A percentile compares a stretch with the other conserved stretches of the same genome.
Evolutionary conservation across 2,888 invertebrate species (phyloP).

Genomic region (Fragum sueziense): DNA sequence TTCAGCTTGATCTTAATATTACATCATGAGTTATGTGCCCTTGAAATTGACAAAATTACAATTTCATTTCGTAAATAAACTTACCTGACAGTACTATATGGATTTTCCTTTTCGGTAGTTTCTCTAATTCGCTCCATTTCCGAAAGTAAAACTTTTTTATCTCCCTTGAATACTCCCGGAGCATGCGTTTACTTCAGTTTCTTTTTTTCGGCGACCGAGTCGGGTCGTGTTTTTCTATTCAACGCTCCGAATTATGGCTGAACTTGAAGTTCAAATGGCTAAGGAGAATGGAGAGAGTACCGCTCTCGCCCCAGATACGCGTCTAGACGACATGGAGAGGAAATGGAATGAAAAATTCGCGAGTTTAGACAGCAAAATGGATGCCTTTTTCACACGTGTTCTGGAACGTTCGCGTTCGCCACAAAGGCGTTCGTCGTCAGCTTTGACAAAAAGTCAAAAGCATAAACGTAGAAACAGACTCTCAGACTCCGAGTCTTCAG

Average conservation of each 20-base stretch:
- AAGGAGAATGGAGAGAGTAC: background rate
- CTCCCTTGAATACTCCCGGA: too few species aligned
- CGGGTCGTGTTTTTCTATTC: conserved; percentile 6
- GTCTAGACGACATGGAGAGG: background rate
- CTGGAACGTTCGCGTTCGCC: background rate
- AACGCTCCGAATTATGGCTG: background rate
- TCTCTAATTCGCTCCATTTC: conserved; percentile 1
- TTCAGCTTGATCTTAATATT: too few species aligned
- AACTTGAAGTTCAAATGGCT: background rate
- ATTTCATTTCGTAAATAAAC: too few species aligned
- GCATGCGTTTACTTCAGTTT: background rate
- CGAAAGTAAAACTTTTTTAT: conserved; percentile 1
- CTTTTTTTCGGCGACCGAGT: conserved; percentile 9
- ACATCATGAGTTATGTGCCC: too few species aligned
- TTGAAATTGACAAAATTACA: too few species aligned
- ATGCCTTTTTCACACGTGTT: too few species aligned
- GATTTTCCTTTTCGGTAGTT: too few species aligned
- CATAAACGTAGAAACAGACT: background rate
- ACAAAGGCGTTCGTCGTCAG: conserved; percentile 1
- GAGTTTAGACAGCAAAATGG: background rate
- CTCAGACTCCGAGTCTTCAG: background rate
- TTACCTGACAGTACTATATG: too few species aligned
- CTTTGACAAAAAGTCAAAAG: background rate
- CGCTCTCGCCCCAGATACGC: background rate
- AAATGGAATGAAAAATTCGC: conserved; percentile 1